phyloP scores from a whole-genome alignment of 2,888 invertebrate species.

The Temnothorax rugatulus region DNA sequence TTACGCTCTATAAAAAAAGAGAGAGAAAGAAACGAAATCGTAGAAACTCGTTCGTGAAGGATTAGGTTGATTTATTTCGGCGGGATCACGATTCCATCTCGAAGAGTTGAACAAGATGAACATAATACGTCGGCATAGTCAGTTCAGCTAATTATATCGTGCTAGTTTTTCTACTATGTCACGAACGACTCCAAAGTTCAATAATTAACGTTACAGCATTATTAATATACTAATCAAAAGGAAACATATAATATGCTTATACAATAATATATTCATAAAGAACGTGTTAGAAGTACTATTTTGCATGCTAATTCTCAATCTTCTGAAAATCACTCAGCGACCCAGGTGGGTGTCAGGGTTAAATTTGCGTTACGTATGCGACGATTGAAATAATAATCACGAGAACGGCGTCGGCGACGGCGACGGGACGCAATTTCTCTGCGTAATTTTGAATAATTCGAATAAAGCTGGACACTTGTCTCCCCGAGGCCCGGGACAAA shows the following conservation, averaged over 20 bases:
- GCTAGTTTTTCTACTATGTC: background rate
- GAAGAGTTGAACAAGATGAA: background rate
- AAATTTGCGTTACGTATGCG: slow-evolving; percentile 6
- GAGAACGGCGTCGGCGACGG: background rate
- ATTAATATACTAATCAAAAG: slow-evolving; percentile 3
- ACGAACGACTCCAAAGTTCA: slow-evolving; percentile 10
- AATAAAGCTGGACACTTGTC: slow-evolving; percentile 51
- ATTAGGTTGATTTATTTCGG: slow-evolving; percentile 18
- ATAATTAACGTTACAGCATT: background rate
- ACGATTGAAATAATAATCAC: slow-evolving; percentile 15
- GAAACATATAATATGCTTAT: background rate
- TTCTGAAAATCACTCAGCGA: slow-evolving; percentile 20
- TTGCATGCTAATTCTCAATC: slow-evolving; percentile 12
- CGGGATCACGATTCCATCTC: slow-evolving; percentile 7
- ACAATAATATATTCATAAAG: background rate
- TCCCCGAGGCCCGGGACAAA: slow-evolving; percentile 37
- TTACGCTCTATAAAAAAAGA: background rate
- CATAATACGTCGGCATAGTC: background rate
- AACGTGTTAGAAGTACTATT: background rate
- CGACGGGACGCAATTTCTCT: slow-evolving; percentile 37
- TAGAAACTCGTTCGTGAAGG: slow-evolving; percentile 58
- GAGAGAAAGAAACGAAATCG: slow-evolving; percentile 40
- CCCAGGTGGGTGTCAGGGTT: background rate
- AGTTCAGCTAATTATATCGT: background rate
- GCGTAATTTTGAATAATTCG: slow-evolving; percentile 52